Evolutionary conservation across 2,888 invertebrate species (phyloP).

Genomic region (Shargacucullia verbasci): DNA sequence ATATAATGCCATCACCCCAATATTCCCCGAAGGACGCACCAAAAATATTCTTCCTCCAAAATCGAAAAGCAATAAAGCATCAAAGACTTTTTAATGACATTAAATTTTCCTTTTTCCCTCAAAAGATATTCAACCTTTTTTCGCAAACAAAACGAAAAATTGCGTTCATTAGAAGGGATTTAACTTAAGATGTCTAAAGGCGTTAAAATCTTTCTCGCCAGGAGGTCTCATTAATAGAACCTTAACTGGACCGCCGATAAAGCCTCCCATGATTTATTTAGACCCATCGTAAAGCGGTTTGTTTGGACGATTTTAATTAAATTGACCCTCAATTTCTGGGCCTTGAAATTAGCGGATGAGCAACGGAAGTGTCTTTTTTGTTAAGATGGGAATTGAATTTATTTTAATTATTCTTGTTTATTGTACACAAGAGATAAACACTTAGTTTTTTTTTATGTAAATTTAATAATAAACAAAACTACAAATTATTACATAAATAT

Average conservation of each 20-base stretch:
- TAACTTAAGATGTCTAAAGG: slow-evolving; percentile 38
- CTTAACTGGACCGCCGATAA: slow-evolving; percentile 50
- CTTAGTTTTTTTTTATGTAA: no score
- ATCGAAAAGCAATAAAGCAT: no score
- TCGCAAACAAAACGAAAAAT: slow-evolving; percentile 34
- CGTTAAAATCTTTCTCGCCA: slow-evolving; percentile 38
- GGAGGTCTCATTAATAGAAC: slow-evolving; percentile 53
- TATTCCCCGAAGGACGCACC: no score
- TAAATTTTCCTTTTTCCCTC: neutral
- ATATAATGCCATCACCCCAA: no score
- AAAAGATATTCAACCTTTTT: neutral
- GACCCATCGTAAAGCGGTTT: slow-evolving; percentile 47
- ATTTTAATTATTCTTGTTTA: no score
- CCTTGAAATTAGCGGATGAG: slow-evolving; percentile 17
- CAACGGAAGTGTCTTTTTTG: neutral
- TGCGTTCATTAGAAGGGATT: slow-evolving; percentile 27
- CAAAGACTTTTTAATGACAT: neutral
- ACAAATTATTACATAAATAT: no score
- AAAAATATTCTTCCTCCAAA: no score
- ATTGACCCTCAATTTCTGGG: slow-evolving; percentile 50
- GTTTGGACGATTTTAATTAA: slow-evolving; percentile 59
- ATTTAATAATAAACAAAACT: no score
- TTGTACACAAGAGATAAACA: no score
- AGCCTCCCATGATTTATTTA: slow-evolving; percentile 57
- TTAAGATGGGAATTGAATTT: no score